phyloP scores from a whole-genome alignment of 2,113 vertebrate genomes.

The Pollimyrus isidori region DNA sequence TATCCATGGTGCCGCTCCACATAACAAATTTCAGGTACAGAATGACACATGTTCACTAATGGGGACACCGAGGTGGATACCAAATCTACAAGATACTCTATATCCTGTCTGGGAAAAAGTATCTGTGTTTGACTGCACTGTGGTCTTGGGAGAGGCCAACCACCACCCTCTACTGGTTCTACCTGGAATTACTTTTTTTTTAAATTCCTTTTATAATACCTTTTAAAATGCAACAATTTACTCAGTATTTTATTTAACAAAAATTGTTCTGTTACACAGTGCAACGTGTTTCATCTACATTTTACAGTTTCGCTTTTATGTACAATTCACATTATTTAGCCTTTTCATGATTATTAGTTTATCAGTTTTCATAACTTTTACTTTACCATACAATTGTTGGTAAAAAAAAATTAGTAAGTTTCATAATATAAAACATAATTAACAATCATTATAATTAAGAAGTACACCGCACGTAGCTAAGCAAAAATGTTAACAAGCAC shows the following conservation, averaged over 20 bases:
- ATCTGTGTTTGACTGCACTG: background rate
- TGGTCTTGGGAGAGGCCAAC: background rate
- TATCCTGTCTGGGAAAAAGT: background rate
- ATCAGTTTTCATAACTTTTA: background rate
- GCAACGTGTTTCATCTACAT: background rate
- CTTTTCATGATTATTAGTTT: background rate
- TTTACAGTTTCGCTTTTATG: background rate
- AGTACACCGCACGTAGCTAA: background rate
- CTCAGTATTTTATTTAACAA: background rate
- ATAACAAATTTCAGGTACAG: background rate
- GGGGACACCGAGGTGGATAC: background rate
- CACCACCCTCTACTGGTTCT: conserved; percentile 4
- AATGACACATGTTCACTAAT: background rate
- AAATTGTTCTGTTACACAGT: background rate
- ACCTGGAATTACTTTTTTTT: background rate
- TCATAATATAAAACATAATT: background rate
- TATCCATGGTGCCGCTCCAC: background rate
- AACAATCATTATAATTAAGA: background rate
- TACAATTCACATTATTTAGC: background rate
- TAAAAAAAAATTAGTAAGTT: background rate
- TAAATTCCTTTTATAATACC: too few species aligned
- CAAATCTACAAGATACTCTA: background rate
- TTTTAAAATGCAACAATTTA: background rate
- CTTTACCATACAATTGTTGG: background rate
- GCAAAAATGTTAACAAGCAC: background rate